Percentiles rank a stretch among this genome's conserved stretches.
These are phyloP conservation scores for Sinodicranocentrus sp. DNA, from an alignment of 2,888 invertebrate genomes.

Conservation along the genomic window DNA sequence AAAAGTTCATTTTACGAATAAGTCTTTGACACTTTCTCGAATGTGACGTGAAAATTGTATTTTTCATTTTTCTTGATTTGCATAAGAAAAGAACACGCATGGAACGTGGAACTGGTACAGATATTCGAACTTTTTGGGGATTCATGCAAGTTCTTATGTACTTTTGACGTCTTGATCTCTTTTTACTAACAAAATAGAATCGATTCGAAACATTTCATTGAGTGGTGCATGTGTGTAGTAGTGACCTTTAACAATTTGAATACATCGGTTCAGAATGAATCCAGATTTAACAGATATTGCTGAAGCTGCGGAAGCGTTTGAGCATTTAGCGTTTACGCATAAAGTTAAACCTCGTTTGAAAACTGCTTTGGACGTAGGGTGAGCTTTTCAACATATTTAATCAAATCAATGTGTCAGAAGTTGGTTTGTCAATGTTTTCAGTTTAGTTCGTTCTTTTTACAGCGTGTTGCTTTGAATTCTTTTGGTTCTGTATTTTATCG, in stretches of 20 bases:
- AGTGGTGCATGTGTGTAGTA: neutral
- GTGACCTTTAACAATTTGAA: neutral
- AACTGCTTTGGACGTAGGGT: slow-evolving; percentile 35
- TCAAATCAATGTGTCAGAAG: slow-evolving; percentile 8
- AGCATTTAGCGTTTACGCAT: slow-evolving; percentile 35
- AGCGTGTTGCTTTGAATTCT: neutral
- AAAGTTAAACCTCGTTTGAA: slow-evolving; percentile 42
- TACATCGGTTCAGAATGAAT: neutral
- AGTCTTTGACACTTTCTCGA: no score
- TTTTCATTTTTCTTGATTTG: neutral
- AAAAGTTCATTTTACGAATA: no score
- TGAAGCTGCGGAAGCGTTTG: slow-evolving; percentile 19
- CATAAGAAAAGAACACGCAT: no score
- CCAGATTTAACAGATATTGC: neutral
- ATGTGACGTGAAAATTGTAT: neutral
- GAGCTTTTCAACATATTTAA: slow-evolving; percentile 6
- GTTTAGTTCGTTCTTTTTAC: neutral
- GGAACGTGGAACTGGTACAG: no score
- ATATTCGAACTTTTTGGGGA: no score
- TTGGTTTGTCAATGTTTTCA: no score
- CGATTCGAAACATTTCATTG: neutral
- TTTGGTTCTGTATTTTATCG: neutral
- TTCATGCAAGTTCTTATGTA: neutral
- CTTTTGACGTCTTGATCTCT: neutral
- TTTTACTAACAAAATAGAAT: neutral